A percentile compares a stretch with the other conserved stretches of the same genome.
Evolutionary conservation across 2,888 invertebrate genomes (phyloP).

Genomic region (Dilophus febrilis): DNA sequence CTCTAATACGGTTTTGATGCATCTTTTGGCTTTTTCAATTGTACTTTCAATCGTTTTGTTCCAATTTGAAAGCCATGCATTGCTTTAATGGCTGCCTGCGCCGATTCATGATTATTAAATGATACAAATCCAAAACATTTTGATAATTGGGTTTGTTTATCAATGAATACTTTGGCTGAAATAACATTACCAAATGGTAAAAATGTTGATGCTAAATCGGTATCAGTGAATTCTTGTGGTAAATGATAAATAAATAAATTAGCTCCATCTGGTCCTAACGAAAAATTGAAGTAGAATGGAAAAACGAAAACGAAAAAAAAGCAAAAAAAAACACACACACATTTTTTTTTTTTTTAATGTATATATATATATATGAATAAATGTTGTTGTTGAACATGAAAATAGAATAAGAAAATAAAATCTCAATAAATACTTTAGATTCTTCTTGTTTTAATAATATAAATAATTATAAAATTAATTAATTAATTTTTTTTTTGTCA

Average conservation of each 20-base stretch:
- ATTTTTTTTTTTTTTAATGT: too few relatives aligned
- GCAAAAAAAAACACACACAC: background rate
- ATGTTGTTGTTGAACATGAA: background rate
- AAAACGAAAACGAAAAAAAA: background rate
- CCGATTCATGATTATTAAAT: slow-evolving; percentile 84
- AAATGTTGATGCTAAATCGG: slow-evolving; percentile 92
- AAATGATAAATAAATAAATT: slow-evolving; percentile 99
- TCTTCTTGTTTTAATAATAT: too few relatives aligned
- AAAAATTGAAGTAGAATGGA: background rate
- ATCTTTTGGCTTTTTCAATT: slow-evolving; percentile 88
- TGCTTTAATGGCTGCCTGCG: slow-evolving; percentile 87
- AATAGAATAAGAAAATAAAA: background rate
- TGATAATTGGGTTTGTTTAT: slow-evolving; percentile 97
- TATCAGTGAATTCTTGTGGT: slow-evolving; percentile 96
- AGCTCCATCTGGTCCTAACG: slow-evolving; percentile 84
- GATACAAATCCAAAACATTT: slow-evolving; percentile 99
- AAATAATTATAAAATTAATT: too few relatives aligned
- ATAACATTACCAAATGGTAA: slow-evolving; percentile 95
- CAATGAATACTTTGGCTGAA: slow-evolving; percentile 99
- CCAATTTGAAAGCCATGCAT: slow-evolving; percentile 99
- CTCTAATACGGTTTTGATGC: slow-evolving; percentile 79
- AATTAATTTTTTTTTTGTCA: too few relatives aligned
- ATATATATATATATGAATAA: background rate
- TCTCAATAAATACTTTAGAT: too few relatives aligned
- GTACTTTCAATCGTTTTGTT: slow-evolving; percentile 94